These are phyloP conservation scores for Oxycera nigricornis DNA, from an alignment of 2,888 invertebrate genomes.

Conservation along the genomic window DNA sequence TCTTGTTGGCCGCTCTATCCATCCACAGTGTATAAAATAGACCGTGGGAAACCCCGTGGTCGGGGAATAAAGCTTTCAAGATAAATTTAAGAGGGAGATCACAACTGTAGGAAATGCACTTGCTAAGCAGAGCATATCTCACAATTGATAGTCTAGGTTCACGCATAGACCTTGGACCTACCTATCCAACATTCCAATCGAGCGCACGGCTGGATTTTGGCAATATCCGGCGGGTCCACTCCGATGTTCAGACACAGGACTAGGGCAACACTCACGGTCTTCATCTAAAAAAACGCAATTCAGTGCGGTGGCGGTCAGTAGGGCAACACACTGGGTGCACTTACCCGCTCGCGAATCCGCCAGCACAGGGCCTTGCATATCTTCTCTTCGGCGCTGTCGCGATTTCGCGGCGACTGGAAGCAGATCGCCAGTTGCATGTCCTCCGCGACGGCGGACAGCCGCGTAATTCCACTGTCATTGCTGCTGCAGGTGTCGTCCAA, in stretches of 20 bases:
- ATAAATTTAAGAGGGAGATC: no score
- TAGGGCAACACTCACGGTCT: slow-evolving; percentile 97
- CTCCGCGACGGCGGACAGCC: slow-evolving; percentile 1
- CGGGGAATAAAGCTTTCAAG: no score
- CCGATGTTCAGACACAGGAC: slow-evolving; percentile 98
- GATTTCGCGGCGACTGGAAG: slow-evolving; percentile 65
- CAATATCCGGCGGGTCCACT: slow-evolving; percentile 98
- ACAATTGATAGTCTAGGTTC: no score
- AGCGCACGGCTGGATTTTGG: slow-evolving; percentile 97
- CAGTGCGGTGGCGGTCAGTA: no score
- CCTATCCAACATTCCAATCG: slow-evolving; percentile 97
- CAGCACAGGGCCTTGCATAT: slow-evolving; percentile 77
- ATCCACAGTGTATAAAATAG: no score
- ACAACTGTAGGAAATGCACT: no score
- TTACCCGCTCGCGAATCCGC: slow-evolving; percentile 91
- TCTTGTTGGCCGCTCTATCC: no score
- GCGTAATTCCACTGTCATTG: slow-evolving; percentile 10
- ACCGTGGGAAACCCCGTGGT: no score
- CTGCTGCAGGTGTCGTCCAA: slow-evolving; percentile 11
- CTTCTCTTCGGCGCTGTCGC: slow-evolving; percentile 73
- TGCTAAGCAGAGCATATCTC: no score
- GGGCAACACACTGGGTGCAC: slow-evolving; percentile 46
- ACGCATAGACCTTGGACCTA: no score
- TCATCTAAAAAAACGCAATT: no score
- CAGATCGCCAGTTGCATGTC: slow-evolving; percentile 55